Base-by-base conservation (phyloP, 1,140 invertebrate genomes). In the Cydia splendana region DNA sequence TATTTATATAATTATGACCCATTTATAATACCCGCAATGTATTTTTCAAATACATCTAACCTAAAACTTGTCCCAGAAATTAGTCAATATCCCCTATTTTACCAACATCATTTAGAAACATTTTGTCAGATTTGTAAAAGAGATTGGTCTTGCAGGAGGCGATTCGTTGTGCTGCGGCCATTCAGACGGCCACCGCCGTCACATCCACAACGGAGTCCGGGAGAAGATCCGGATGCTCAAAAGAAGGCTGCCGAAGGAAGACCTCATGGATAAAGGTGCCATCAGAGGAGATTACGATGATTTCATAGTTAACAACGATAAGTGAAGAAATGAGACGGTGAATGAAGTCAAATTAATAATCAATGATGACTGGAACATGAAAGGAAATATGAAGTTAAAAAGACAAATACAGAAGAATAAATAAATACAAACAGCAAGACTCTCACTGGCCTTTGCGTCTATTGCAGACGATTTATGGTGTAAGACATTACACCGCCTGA, bases 61-160 rank as follows among this genome's bases (percentile, higher is more conserved):
- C 10, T 12, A 45, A 45, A 45, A 10, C 9, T 48, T 13, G 13
- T 12, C 45, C 45, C 38, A 10, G 38, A 42, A 9, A 42, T 42
- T 42, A 42, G 9, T 7, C 38, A 42, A 10, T 10, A 42, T 57
- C 42, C 4, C 51, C 18, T 24, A 48, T 62, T 38, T 42, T 30
- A 24, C 48, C 48, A 20, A 20, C 57, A 24, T 62, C 9, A 9
- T 76, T 15, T 62, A 62, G 57, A 57, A 18, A 18, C 20, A 24
- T 74, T 53, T 76, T 76, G 12, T 71, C 20, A 45, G 38, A 62
- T 51, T 6, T 74, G 76, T 62, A 77, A 73, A 75, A 80, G 81
- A 84, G 85, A 89, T 91, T 93, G 88, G 88, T 82, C 82, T 89
- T 93, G 91, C 91, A 93, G 91, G 91, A 87, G 91, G 91, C 81